Percentiles rank a stretch among this genome's conserved stretches.
Evolutionary conservation across 2,797 vertebrate genomes (phyloP).

Genomic region (Phylloscopus collybita): DNA sequence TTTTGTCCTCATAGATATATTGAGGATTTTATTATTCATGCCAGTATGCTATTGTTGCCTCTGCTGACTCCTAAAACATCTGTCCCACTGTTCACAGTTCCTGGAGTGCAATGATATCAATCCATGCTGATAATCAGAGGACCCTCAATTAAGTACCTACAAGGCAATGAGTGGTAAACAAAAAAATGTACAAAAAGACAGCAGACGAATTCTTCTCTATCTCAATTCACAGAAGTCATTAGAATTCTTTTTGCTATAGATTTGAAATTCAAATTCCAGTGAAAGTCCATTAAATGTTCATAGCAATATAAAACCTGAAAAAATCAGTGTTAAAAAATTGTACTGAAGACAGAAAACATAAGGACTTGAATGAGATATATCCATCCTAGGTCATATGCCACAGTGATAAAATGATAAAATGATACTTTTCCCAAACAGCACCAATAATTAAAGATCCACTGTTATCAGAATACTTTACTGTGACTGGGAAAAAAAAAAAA

Average conservation of each 20-base stretch:
- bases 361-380: constrained; percentile 29
- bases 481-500: background rate
- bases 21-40: constrained; percentile 62
- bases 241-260: constrained; percentile 55
- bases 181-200: constrained; percentile 35
- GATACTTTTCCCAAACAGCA: no score
- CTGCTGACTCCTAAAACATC: constrained; percentile 68
- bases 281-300: constrained; percentile 20
- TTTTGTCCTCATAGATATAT: constrained; percentile 52
- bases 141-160: constrained; percentile 67
- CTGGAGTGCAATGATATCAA: constrained; percentile 26
- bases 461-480: background rate
- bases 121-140: constrained; percentile 60
- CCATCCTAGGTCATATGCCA: background rate
- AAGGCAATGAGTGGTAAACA: constrained; percentile 56
- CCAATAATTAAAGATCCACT: no score
- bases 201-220: constrained; percentile 45
- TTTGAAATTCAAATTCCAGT: constrained; percentile 70
- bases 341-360: constrained; percentile 33
- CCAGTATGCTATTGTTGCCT: constrained; percentile 30
- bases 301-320: constrained; percentile 51
- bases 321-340: constrained; percentile 37
- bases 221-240: constrained; percentile 57
- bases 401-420: background rate
- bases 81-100: constrained; percentile 67